Evolutionary conservation across 2,888 invertebrate species (phyloP).

Genomic region (Neria commutata): DNA sequence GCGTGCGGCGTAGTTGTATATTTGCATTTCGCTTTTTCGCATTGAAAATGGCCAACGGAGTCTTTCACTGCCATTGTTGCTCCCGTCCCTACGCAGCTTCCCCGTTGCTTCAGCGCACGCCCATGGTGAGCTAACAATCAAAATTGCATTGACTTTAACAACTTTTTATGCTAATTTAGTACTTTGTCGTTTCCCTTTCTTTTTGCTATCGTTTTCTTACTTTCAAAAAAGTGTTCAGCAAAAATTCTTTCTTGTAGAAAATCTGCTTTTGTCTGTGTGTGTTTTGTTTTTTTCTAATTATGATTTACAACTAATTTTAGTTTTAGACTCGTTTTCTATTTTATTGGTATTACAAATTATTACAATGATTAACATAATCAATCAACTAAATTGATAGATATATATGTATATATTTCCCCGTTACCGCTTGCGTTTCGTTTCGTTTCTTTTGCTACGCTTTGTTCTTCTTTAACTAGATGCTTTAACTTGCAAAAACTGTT

Average conservation of each 20-base stretch:
- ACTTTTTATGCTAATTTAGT: conserved; percentile 2
- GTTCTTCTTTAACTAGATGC: conserved; percentile 14
- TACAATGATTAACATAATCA: conserved; percentile 41
- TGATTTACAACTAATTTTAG: conserved; percentile 34
- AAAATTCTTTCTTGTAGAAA: conserved; percentile 17
- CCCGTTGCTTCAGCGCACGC: no score
- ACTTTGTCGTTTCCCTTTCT: not conserved
- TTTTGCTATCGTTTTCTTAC: not conserved
- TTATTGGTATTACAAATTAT: conserved; percentile 14
- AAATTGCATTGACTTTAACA: conserved; percentile 16
- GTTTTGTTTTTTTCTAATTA: conserved; percentile 22
- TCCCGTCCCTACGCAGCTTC: no score
- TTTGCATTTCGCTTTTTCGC: no score
- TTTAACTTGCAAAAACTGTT: conserved; percentile 21
- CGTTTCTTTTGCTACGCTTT: not conserved
- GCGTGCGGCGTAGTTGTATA: no score
- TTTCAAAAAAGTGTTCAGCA: not conserved
- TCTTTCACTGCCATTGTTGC: no score
- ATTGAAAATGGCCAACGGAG: no score
- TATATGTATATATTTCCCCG: conserved; percentile 26
- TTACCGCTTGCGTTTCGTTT: no score
- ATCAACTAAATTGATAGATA: conserved; percentile 43
- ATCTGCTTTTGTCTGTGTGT: conserved; percentile 13
- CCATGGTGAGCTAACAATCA: no score
- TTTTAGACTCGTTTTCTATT: conserved; percentile 23